Evolutionary conservation across 2,113 vertebrate genomes (phyloP), one percentile per base, ranked within the genome.

Genomic region (Murina feae): DNA sequence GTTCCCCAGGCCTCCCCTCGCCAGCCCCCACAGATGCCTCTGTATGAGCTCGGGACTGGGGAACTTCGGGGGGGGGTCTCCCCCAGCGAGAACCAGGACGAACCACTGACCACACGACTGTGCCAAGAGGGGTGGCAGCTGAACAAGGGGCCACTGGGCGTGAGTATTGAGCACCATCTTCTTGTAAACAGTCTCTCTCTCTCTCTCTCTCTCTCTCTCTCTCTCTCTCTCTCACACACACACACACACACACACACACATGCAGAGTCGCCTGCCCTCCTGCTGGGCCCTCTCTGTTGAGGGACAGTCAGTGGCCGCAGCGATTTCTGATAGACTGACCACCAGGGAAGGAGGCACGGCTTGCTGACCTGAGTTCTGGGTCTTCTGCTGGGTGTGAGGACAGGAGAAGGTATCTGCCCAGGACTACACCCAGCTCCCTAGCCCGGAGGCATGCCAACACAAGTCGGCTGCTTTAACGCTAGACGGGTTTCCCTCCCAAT

Each of bases 1-100:
- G 85, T 95, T 78, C 94, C 76, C 58, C 68, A 93, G 96, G 39
- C 68, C 86, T 49, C 68, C 88, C 93, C 90, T 89, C 89, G 88
- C 75, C 71, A 9, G 69, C 49, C 60, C 88, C 85, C 94, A 6
- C 91, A 84, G 35, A 85, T 8, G 9, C 49, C 39, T 94, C 66
- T 79, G 44, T 71, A 78, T 88, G 42, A 80, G 91, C 93, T 93
- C 95, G 93, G 88, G 85, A 37, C 49, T 75, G 55, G 49, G 76
- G 71, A 93, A 85, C 83, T 69, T n/a, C n/a, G n/a, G n/a, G 72
- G 39, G 89, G 30, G 76, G 93, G 60, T 65, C 21, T 35, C 74
- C 89, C 79, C 60, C 74, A 80, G 96, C 82, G 21, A 80, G 23
- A 86, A 89, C 60, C 49, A 32, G 47, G 74, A 51, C 68, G 88